Evolutionary conservation across 2,113 vertebrate genomes (phyloP).

Genomic region (Cyphomyrus discorhynchus): DNA sequence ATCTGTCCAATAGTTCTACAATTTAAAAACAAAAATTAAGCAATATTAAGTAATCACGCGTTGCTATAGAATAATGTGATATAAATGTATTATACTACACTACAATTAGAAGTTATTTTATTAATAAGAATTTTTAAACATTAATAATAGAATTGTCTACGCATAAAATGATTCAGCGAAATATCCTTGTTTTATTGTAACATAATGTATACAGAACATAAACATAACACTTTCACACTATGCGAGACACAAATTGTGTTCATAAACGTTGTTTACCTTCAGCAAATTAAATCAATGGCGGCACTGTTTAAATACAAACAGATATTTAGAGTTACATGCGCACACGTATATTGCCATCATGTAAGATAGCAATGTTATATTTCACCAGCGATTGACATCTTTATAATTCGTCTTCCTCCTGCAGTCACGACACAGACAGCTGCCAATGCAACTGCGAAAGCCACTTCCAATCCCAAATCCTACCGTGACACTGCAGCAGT

Average conservation of each 20-base stretch:
- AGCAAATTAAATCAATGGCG: not conserved
- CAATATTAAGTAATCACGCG: not conserved
- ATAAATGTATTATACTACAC: not conserved
- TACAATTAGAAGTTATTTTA: not conserved
- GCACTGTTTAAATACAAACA: not conserved
- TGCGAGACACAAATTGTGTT: not conserved
- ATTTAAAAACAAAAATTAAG: not conserved
- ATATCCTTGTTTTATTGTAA: not conserved
- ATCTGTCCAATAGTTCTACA: not conserved
- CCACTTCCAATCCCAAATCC: not conserved
- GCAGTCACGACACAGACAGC: constrained; percentile 20
- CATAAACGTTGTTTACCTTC: not conserved
- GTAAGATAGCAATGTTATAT: not conserved
- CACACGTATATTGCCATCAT: not conserved
- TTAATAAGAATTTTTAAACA: not conserved
- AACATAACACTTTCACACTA: not conserved
- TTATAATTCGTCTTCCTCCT: not conserved
- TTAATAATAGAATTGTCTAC: not conserved
- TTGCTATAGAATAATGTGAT: not conserved
- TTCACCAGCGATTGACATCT: not conserved
- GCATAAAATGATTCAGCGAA: not conserved
- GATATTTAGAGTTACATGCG: not conserved
- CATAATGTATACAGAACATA: not conserved
- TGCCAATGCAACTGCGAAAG: not conserved
- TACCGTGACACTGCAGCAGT: not conserved